Evolutionary conservation across 2,888 invertebrate species (phyloP).

Genomic region (Siphlonurus alternatus): DNA sequence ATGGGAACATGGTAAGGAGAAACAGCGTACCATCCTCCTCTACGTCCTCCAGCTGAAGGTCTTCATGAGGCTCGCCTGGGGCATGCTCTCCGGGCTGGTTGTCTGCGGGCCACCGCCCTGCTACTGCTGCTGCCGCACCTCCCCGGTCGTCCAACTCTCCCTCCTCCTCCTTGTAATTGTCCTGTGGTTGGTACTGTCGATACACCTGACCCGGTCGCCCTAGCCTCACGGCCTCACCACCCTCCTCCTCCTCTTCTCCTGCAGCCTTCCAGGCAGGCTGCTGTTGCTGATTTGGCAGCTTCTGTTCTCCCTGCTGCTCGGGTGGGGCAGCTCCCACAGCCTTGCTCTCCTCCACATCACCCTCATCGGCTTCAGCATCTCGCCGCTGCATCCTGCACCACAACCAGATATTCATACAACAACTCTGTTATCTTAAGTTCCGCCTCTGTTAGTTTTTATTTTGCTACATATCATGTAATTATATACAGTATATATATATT

Average conservation of each 20-base stretch:
- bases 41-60: constrained; percentile 25
- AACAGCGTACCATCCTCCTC: constrained; percentile 31
- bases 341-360: neutral
- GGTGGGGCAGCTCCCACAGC: neutral
- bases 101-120: neutral
- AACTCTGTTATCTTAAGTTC: no score
- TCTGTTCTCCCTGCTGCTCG: neutral
- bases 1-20: no score
- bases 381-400: no score
- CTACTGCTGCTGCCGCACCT: neutral
- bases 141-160: neutral
- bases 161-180: neutral
- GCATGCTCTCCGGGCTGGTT: neutral
- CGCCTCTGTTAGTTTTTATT: no score
- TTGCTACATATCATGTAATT: no score
- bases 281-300: neutral
- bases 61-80: constrained; percentile 13
- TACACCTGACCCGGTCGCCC: neutral
- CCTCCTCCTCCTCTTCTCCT: neutral
- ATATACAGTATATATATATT: no score
- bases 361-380: neutral
- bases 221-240: neutral
- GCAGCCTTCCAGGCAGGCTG: neutral
- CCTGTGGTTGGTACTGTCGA: neutral
- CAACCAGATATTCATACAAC: no score